Evolutionary conservation across 2,888 invertebrate species (phyloP).

Genomic region (Aplocera efformata): DNA sequence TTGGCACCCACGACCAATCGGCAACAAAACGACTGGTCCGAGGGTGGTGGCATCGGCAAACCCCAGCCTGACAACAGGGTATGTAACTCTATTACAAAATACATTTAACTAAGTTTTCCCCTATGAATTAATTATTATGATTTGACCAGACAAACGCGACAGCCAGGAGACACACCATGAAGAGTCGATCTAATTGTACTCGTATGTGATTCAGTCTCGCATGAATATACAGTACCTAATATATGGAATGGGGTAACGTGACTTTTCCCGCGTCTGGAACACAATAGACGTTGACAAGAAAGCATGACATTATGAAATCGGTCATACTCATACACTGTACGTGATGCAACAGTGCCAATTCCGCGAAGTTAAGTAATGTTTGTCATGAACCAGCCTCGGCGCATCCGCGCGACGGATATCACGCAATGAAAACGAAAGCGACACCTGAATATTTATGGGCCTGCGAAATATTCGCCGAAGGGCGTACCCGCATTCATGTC

Average conservation of each 20-base stretch:
- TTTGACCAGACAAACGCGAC: no score
- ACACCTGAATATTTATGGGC: constrained; percentile 70
- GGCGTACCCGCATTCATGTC: constrained; percentile 72
- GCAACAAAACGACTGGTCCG: constrained; percentile 93
- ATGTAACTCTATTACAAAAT: constrained; percentile 35
- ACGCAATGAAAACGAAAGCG: constrained; percentile 75
- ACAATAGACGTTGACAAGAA: constrained; percentile 37
- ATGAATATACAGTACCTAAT: no score
- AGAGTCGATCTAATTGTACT: no score
- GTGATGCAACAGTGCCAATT: constrained; percentile 56
- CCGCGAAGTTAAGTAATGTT: constrained; percentile 66
- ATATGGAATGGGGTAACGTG: constrained; percentile 23
- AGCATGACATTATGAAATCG: constrained; percentile 52
- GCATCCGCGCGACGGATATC: constrained; percentile 52
- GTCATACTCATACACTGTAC: constrained; percentile 40
- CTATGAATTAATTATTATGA: no score
- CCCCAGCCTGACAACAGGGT: constrained; percentile 93
- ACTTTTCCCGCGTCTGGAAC: constrained; percentile 27
- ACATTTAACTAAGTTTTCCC: constrained; percentile 1
- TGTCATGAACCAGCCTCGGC: constrained; percentile 52
- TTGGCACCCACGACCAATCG: constrained; percentile 90
- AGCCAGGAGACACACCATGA: no score
- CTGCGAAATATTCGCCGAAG: constrained; percentile 76
- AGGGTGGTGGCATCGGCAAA: constrained; percentile 90
- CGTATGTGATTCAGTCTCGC: no score